phyloP scores from a whole-genome alignment of 2,888 invertebrate genomes.

The Mechanitis messenoides region DNA sequence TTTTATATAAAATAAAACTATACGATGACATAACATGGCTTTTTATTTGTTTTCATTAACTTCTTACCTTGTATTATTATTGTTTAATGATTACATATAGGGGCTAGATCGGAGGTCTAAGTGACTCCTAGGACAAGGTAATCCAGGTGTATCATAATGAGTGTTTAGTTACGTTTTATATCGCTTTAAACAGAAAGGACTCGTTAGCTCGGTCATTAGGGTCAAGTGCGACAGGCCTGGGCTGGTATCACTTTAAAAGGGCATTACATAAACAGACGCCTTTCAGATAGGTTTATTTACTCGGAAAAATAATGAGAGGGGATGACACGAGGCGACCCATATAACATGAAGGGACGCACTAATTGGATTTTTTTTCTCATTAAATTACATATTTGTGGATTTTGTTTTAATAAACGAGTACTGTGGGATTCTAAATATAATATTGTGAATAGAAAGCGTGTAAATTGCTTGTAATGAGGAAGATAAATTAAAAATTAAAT shows the following conservation, averaged over 20 bases:
- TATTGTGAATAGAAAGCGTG: conserved; percentile 7
- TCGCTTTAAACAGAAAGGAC: conserved; percentile 20
- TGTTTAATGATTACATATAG: background rate
- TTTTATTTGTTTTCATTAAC: conserved; percentile 30
- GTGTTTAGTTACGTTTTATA: background rate
- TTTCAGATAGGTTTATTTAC: conserved; percentile 24
- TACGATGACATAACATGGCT: conserved; percentile 53
- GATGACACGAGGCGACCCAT: background rate
- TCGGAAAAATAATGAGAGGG: conserved; percentile 25
- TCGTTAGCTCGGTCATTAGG: conserved; percentile 26
- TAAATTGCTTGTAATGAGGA: conserved; percentile 6
- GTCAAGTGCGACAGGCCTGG: conserved; percentile 29
- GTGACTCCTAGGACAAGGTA: background rate
- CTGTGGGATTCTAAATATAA: background rate
- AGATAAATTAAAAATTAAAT: conserved; percentile 16
- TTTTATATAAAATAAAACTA: conserved; percentile 75
- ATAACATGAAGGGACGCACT: conserved; percentile 3
- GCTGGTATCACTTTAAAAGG: conserved; percentile 26
- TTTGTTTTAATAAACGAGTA: background rate
- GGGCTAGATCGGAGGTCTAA: background rate
- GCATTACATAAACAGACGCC: conserved; percentile 23
- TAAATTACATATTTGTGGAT: no score
- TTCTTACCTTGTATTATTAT: background rate
- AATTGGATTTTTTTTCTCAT: background rate
- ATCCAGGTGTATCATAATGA: background rate